Evolutionary conservation across 2,888 invertebrate species (phyloP), one percentile per base, ranked within the genome.

Genomic region (Habrosyne pyritoides): DNA sequence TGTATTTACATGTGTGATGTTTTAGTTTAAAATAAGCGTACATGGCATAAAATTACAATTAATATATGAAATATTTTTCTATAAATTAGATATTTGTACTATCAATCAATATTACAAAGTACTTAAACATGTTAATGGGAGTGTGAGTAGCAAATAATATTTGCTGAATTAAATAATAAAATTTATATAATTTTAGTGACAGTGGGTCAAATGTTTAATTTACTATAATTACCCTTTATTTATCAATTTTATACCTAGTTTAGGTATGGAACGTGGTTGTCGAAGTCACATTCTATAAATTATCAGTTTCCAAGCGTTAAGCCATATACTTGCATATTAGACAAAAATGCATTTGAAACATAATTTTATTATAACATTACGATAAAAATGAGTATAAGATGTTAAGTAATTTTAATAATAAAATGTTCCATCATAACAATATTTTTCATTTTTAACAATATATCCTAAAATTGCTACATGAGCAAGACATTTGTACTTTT

Each of bases 71-170:
- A 88, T 84, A 87, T 87, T 90, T 88, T 86, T 80, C 89, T 91
- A 91, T 91, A 91, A 91, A 91, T 91, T 89, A 91, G 83, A 87
- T 87, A 87, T 91, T 92, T 91, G 92, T 92, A 91, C 92, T 92
- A 91, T 92, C 90, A 84, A 91, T 90, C 88, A 89, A 89, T 85
- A 86, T 87, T 83, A 89, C 84, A 87, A 89, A 89, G 86, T 89
- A 91, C 86, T 85, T 86, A 89, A 77, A 83, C 77, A 86, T 81
- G 86, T 87, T 89, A 89, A 88, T 86, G 86, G 83, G 84, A 80
- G 84, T 85, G 89, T 89, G 91, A 91, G 89, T 91, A 89, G 90
- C 91, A 91, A 91, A 91, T 87, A 83, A 83, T 65, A 89, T 92
- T 92, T 92, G 91, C 92, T 80, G 83, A 74, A 77, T 75, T 79